Percentiles rank a stretch among this genome's conserved stretches.
Evolutionary conservation across 2,113 vertebrate genomes (phyloP).

Genomic region (Protobothrops flavoviridis): DNA sequence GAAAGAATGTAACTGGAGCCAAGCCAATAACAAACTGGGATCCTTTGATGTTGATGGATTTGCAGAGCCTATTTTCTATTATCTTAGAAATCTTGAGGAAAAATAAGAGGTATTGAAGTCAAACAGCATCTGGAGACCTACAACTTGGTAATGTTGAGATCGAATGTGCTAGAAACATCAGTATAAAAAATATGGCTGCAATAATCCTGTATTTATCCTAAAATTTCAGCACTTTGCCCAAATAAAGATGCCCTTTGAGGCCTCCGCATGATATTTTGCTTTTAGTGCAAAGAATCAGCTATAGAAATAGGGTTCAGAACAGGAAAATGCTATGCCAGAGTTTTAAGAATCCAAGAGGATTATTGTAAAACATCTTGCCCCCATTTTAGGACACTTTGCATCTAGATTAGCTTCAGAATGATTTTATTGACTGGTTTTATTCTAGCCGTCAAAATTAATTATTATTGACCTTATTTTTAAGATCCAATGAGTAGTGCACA

Average conservation of each 20-base stretch:
- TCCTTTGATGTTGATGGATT: background rate
- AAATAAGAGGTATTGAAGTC: background rate
- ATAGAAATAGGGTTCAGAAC: background rate
- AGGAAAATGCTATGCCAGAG: background rate
- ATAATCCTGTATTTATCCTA: background rate
- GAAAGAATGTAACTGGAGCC: background rate
- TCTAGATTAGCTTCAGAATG: constrained; percentile 15
- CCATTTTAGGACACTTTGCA: background rate
- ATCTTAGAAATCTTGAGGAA: background rate
- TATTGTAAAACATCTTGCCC: background rate
- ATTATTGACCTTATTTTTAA: constrained; percentile 15
- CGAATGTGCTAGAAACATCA: too few species aligned
- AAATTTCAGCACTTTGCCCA: background rate
- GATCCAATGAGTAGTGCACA: background rate
- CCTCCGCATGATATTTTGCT: constrained; percentile 10
- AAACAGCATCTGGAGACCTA: background rate
- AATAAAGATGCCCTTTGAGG: background rate
- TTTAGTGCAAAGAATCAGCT: constrained; percentile 16
- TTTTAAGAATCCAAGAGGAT: constrained; percentile 12
- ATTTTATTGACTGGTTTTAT: constrained; percentile 31
- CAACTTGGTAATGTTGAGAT: background rate
- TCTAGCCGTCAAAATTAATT: constrained; percentile 28
- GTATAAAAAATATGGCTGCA: background rate
- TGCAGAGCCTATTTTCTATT: background rate
- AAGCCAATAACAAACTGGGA: background rate